phyloP scores from a whole-genome alignment of 2,888 invertebrate genomes.

The Drepanosiphum platanoidis region DNA sequence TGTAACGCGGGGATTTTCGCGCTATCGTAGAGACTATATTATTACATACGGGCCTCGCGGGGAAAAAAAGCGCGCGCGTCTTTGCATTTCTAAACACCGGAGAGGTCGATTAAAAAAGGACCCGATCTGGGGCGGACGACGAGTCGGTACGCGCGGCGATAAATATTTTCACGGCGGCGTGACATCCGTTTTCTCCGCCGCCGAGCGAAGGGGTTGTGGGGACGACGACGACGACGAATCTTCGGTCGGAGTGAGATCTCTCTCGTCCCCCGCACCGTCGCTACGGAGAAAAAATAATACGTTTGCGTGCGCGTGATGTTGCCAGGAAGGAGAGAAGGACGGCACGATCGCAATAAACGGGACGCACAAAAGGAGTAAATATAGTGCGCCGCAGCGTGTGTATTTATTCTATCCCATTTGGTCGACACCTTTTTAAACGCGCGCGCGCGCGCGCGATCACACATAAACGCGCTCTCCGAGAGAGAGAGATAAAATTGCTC shows the following conservation, averaged over 20 bases:
- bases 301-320: neutral
- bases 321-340: neutral
- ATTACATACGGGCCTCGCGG: too few relatives aligned
- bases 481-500: conserved; percentile 27
- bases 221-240: neutral
- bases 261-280: neutral
- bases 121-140: too few relatives aligned
- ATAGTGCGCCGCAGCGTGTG: neutral
- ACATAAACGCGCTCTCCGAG: too few relatives aligned
- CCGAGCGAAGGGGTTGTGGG: too few relatives aligned
- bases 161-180: too few relatives aligned
- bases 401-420: conserved; percentile 60
- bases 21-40: too few relatives aligned
- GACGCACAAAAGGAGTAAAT: neutral
- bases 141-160: too few relatives aligned
- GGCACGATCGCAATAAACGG: neutral
- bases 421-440: conserved; percentile 57
- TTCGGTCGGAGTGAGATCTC: neutral
- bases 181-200: too few relatives aligned
- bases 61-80: too few relatives aligned
- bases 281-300: neutral
- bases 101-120: too few relatives aligned
- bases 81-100: too few relatives aligned
- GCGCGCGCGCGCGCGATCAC: neutral
- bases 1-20: too few relatives aligned